Base-by-base conservation (phyloP, 2,113 vertebrate genomes). In the Saccopteryx leptura region DNA sequence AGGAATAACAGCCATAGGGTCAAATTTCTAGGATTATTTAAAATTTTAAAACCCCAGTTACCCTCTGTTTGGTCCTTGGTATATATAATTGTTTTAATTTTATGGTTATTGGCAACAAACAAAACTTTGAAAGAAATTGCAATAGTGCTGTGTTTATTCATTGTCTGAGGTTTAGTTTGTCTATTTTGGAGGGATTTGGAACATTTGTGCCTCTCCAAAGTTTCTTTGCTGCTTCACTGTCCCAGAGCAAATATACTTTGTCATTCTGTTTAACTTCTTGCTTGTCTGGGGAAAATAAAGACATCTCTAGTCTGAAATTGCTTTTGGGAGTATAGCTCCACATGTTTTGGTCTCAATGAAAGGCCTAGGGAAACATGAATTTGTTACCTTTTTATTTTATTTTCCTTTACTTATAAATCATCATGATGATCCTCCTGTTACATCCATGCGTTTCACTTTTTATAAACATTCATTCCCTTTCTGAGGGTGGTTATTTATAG, bases 331-430 rank as follows among this genome's bases (percentile, higher is more conserved):
- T 96, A 91, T 91, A 92, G 71, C 68, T 95, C 86, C 86, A 95
- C 72, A 96, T 97, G 61, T 93, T 97, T 92, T 90, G 69, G 90
- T 92, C 46, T 96, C 82, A 97, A 76, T 94, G 94, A 96, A 97
- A 95, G 94, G 79, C 96, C 97, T 81, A 91, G 86, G 96, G 96
- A 97, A 97, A 88, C 91, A 97, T 96, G 89, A 97, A 97, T 97
- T 97, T 96, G 96, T 93, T 97, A 96, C 78, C 85, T 91, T 96
- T 97, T 96, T 97, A 92, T 96, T 96, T 96, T 96, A 91, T 92
- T 97, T 97, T 94, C 23, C 89, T 91, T 97, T 93, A n/a, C 93
- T 98, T 95, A 88, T 91, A 97, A 98, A 94, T 97, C 96, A 96
- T 78, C 60, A 26, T 74, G 61, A 92, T 96, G 90, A 93, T 80